Base-by-base conservation (phyloP, 2,888 invertebrate genomes). In the Aricia artaxerxes region DNA sequence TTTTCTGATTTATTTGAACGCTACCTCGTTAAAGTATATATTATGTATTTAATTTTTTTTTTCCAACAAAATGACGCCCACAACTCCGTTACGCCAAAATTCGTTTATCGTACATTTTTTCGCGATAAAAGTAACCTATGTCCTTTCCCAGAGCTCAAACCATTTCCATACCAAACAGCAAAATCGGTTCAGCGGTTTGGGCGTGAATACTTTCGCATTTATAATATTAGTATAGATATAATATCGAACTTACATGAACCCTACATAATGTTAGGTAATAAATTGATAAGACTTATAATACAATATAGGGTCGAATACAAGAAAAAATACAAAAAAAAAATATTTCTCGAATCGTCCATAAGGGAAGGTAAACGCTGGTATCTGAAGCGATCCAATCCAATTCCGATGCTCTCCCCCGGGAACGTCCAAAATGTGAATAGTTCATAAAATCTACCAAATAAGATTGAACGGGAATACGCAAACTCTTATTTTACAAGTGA, bases 321-420 rank as follows among this genome's bases (percentile, higher is more conserved):
- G 2, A 44, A 44, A 76, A 57, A 76, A 76, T 76, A 76, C 35
- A 76, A 76, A 76, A 69, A 76, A 11, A 13, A 44, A 44, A 44
- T 11, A 53, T 49, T 53, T 76, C 49, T 57, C 31, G 6, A 57
- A 76, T 35, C 44, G 53, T 31, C 53, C 57, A 76, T 76, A 57
- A 76, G 35, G 76, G 7, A 31, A 76, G 53, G 76, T 76, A 76
- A 57, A 38, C 16, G 76, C 35, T 57, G 76, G 57, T 76, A 76
- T 57, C 76, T 76, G 24, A 76, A 57, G 44, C 49, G 76, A 57
- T 76, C 76, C 76, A 57, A 76, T 76, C 64, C 77, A 77, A 77
- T 77, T 77, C 77, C 60, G 61, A 77, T 64, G n/a, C 64, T 13
- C 24, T 64, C 76, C 76, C 76, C n/a, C 24, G 76, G 76, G 76